These are phyloP conservation scores for Sinosuthora webbiana DNA, from an alignment of 2,113 vertebrate genomes.

Conservation along the genomic window DNA sequence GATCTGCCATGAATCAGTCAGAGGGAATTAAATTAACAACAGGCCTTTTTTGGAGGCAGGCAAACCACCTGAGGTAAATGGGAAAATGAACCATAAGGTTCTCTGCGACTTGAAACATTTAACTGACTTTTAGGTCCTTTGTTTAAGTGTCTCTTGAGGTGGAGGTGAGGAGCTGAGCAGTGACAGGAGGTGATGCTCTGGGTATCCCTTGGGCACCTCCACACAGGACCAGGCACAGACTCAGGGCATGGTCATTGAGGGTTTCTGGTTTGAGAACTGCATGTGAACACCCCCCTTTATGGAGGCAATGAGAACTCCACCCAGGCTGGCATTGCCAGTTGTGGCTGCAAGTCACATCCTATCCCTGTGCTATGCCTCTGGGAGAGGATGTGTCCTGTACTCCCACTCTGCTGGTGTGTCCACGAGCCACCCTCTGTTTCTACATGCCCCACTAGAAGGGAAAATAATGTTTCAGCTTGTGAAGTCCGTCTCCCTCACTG, in stretches of 20 bases:
- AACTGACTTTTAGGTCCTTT: not conserved
- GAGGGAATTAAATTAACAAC: not conserved
- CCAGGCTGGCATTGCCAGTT: not conserved
- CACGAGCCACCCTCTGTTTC: not conserved
- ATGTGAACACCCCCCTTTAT: not conserved
- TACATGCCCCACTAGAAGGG: not conserved
- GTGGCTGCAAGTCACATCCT: not conserved
- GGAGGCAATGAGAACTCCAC: not conserved
- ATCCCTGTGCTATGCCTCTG: not conserved
- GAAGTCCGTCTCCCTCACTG: not conserved
- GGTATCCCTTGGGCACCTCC: not conserved
- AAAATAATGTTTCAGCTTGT: not conserved
- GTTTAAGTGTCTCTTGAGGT: not conserved
- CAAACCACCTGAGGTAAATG: not conserved
- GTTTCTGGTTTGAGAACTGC: not conserved
- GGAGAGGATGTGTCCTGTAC: accelerated
- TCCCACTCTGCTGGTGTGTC: not conserved
- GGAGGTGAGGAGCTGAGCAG: not conserved
- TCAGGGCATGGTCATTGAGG: not conserved
- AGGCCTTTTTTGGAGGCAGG: not conserved
- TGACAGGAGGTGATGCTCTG: not conserved
- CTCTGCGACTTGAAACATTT: not conserved
- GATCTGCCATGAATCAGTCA: not conserved
- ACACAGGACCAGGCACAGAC: not conserved
- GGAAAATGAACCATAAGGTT: not conserved